Evolutionary conservation across 92 coral and sea anemone species (phyloP), one percentile per base, ranked within the genome.

Genomic region (Isaurus tuberculatus): DNA sequence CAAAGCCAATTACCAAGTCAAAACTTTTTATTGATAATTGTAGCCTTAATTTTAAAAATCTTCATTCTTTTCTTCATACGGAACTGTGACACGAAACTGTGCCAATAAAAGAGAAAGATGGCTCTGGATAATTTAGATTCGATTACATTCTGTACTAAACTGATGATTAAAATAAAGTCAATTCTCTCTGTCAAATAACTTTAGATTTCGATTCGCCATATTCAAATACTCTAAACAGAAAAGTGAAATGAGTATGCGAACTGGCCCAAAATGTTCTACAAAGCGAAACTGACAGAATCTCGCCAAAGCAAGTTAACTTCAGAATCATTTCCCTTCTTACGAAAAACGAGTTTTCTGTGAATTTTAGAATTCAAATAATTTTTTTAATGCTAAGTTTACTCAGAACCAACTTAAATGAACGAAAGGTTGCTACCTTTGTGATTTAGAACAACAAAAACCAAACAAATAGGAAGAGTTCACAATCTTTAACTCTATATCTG

Each of bases 391-490:
- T 32, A 43, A 55, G 70, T 22, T 25, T 20, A 23, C 23, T 74
- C 29, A 51, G 34, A 16, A 22, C 10, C 33, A 55, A 31, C 33
- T 33, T 31, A 40, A 58, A 58, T 51, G 5, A 15, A 77, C 57
- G 55, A 48, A 72, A 88, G 95, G 97, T 93, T 91, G 95, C 95
- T 89, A 93, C 72, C 87, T 61, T 63, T 30, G 74, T 42, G 32
- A 81, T 70, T 87, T 83, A 64, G 74, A 79, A 91, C 97, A 93
- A 93, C 97, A 93, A 91, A 93, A 87, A 88, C 97, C 90, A 86
- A 87, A 93, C 92, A 93, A 93, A 88, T 88, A 84, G 66, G 80
- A 86, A 40, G 27, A 34, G 27, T 48, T 9, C 65, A 29, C 31
- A 26, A 15, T 9, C 9, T 40, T n/a, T n/a, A 65, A 28, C 37